These are phyloP conservation scores for Hydra vulgaris DNA, from an alignment of 30 jellyfish, hydroid and myxozoan genomes.

Conservation along the genomic window DNA sequence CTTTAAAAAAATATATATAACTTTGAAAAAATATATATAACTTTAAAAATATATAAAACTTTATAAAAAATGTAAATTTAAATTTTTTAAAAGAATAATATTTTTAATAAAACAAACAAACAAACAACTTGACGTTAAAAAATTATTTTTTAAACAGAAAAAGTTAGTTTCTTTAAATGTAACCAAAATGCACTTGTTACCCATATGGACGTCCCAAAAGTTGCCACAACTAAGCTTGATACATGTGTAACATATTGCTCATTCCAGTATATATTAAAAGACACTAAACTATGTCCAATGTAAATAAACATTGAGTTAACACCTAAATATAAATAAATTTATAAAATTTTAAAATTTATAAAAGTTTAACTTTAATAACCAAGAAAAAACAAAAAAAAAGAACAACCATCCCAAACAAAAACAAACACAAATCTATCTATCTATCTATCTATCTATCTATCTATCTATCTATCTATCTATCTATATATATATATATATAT, in stretches of 20 bases:
- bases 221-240: constrained; percentile 8
- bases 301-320: constrained; percentile 73
- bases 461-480: no score
- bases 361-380: no score
- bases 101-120: neutral
- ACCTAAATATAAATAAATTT: constrained; percentile 33
- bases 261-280: constrained; percentile 15
- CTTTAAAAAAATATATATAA: no score
- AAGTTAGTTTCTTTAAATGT: neutral
- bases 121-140: neutral
- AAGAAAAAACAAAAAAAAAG: no score
- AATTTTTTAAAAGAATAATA: no score
- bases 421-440: no score
- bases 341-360: neutral
- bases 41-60: no score
- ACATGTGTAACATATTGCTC: constrained; percentile 7
- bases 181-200: constrained; percentile 16
- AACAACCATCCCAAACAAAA: no score
- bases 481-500: no score
- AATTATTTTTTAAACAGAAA: constrained; percentile 3
- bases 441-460: no score
- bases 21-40: no score
- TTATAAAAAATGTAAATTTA: no score
- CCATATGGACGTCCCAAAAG: neutral
- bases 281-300: constrained; percentile 48